These are phyloP conservation scores for Baronia brevicornis DNA, from an alignment of 2,888 invertebrate species.

Conservation along the genomic window DNA sequence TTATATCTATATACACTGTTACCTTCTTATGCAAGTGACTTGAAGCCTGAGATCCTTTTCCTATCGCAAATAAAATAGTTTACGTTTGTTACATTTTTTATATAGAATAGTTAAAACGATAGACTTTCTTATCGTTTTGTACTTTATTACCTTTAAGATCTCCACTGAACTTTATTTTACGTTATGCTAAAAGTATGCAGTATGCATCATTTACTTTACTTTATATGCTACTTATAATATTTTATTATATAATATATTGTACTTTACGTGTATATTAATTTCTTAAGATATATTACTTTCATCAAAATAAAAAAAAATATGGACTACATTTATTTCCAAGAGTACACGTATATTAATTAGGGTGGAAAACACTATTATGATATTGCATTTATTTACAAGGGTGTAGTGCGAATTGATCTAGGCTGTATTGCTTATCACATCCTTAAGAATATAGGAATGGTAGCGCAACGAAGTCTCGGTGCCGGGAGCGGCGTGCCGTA, in stretches of 20 bases:
- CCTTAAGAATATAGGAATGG: constrained; percentile 36
- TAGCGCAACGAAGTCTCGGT: constrained; percentile 37
- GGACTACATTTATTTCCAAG: too few species aligned
- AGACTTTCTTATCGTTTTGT: constrained; percentile 14
- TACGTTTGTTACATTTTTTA: constrained; percentile 17
- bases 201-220: too few species aligned
- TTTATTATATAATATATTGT: too few species aligned
- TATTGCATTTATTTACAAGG: constrained; percentile 15
- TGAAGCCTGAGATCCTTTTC: constrained; percentile 15
- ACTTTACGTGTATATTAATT: too few species aligned
- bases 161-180: too few species aligned
- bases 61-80: constrained; percentile 21
- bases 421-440: constrained; percentile 42
- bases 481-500: constrained; percentile 44
- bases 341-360: too few species aligned
- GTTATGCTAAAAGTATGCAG: too few species aligned
- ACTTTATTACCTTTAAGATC: constrained; percentile 3
- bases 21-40: constrained; percentile 17
- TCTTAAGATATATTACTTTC: too few species aligned
- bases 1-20: constrained; percentile 1
- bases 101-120: constrained; percentile 14
- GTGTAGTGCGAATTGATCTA: constrained; percentile 36
- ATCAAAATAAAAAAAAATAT: too few species aligned
- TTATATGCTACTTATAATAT: too few species aligned
- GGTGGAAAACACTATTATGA: constrained; percentile 10